Base-by-base conservation (phyloP, 2,888 invertebrate genomes). In the Ophion obscuratus region DNA sequence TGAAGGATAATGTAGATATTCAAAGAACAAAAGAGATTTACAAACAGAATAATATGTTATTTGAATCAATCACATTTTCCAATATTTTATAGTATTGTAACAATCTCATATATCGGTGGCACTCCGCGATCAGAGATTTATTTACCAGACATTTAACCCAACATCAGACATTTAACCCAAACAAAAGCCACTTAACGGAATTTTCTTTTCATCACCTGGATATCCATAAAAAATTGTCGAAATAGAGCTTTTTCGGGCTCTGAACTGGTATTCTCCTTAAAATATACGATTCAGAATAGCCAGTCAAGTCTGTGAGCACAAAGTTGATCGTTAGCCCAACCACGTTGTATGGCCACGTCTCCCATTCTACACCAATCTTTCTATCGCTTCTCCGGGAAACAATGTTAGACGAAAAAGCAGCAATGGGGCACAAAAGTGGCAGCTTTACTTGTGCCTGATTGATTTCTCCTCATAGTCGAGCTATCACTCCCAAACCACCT, bases 401-500 rank as follows among this genome's bases (percentile, higher is more conserved):
- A 76, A 76, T 76, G 53, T 6, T 11, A 11, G 20, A 53, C 47
- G 47, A n/a, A 31, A 31, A 53, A 31, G 47, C 20, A 62, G 27
- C 61, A 36, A 53, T 31, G 3, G 47, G n/a, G 20, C n/a, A 53
- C 47, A 31, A 53, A 84, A 83, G 85, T 74, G 74, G 57, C 47
- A 87, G 87, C 87, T 88, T 89, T 86, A 85, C 88, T 78, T 70
- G 31, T 68, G 78, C 82, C 61, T 75, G 87, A 89, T 89, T 89
- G 87, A 85, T 87, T 87, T 81, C 75, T 79, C 36, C 59, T 62
- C 61, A 40, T 47, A 47, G 27, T 66, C 36, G 62, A 70, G 76
- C 77, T 81, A 81, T 81, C 84, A 67, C 66, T 40, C 74, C 53
- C 74, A 74, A 59, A 57, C 81, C 86, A 82, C 70, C 78, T 70